These are phyloP conservation scores for Cavia porcellus DNA, from an alignment of 2,113 vertebrate genomes.

Conservation along the genomic window DNA sequence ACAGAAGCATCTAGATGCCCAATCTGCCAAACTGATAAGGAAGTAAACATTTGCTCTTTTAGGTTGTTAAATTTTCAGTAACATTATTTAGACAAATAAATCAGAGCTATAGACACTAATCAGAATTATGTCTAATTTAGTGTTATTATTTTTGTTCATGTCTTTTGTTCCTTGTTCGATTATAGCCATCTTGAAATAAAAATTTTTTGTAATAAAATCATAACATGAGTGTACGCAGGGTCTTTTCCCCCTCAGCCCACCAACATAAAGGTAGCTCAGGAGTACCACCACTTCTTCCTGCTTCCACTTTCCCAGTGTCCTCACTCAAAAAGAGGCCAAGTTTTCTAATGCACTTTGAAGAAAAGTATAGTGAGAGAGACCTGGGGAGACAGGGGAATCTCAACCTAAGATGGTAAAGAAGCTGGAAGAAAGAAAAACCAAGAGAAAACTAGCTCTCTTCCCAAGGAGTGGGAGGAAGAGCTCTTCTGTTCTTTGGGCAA, in stretches of 20 bases:
- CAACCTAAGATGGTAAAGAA: background rate
- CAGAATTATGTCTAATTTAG: background rate
- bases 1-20: background rate
- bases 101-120: background rate
- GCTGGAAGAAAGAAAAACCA: background rate
- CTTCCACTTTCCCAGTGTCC: background rate
- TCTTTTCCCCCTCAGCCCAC: background rate
- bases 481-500: background rate
- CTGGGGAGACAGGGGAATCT: background rate
- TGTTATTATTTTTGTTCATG: background rate
- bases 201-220: background rate
- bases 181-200: background rate
- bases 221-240: background rate
- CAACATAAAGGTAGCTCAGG: background rate
- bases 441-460: background rate
- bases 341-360: background rate
- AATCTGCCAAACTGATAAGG: background rate
- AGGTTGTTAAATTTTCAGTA: background rate
- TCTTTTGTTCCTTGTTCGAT: background rate
- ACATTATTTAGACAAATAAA: background rate
- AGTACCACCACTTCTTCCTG: background rate
- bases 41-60: slow-evolving; percentile 27
- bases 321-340: background rate
- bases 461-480: background rate
- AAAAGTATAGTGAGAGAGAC: background rate